Conservation (phyloP, 2,888 invertebrate species). For the Chrysolina haemoptera region DNA sequence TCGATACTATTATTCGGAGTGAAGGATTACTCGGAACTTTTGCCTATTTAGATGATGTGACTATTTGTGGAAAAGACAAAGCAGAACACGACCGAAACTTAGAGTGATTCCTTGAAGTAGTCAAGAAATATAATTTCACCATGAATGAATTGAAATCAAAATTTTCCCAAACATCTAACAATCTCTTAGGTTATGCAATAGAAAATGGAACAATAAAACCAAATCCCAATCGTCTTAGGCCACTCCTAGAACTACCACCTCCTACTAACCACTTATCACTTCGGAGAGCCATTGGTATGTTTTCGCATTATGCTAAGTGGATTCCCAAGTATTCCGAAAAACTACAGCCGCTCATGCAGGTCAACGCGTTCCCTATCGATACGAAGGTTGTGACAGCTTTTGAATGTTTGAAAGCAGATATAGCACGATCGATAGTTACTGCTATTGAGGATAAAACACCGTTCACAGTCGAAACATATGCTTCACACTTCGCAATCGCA, state of each 20-base stretch:
- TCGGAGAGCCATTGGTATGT: not conserved
- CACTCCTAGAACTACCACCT: not conserved
- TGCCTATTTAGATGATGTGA: too few species aligned
- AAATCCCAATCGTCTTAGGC: not conserved
- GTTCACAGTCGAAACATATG: not conserved
- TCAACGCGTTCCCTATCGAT: not conserved
- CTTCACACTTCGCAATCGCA: conserved; percentile 11
- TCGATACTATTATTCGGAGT: not conserved
- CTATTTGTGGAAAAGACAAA: too few species aligned
- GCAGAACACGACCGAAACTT: too few species aligned
- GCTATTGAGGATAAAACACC: not conserved
- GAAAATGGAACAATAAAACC: not conserved
- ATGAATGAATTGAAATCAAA: not conserved
- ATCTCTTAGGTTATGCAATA: not conserved
- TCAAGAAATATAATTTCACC: too few species aligned
- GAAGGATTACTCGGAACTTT: too few species aligned
- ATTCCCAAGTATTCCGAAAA: conserved; percentile 12
- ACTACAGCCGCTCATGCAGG: conserved; percentile 8
- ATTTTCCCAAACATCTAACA: not conserved
- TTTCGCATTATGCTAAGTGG: conserved; percentile 7
- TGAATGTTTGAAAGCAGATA: not conserved
- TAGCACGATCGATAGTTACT: not conserved
- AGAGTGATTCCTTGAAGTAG: too few species aligned
- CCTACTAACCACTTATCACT: not conserved
- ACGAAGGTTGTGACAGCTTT: not conserved